Conservation (phyloP, 2,797 vertebrate species). For the Sebastes reedi region DNA sequence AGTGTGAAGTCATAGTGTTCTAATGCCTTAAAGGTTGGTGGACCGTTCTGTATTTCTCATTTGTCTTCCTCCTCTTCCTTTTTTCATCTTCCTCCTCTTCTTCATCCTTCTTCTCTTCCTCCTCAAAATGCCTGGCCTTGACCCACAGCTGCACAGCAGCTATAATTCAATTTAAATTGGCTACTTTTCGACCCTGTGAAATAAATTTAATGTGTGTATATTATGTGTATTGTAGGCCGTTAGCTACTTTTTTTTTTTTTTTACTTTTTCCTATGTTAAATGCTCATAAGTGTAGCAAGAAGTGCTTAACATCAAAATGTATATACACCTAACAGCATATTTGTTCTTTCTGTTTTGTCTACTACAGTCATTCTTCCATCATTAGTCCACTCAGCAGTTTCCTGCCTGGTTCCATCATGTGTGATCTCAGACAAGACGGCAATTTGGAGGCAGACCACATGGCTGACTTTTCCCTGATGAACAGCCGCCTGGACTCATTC, state of each 20-base stretch:
- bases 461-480: conserved; percentile 82
- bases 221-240: background rate
- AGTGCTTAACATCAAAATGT: background rate
- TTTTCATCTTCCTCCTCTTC: no score
- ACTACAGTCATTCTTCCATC: conserved; percentile 14
- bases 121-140: no score
- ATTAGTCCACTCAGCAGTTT: background rate
- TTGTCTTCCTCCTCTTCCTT: no score
- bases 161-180: no score
- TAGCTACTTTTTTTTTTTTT: background rate
- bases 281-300: background rate
- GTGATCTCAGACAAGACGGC: conserved; percentile 38
- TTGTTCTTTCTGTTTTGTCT: conserved; percentile 15
- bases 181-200: background rate
- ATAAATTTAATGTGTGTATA: background rate
- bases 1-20: no score
- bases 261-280: background rate
- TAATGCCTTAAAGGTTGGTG: no score
- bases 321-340: background rate
- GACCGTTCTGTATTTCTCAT: no score
- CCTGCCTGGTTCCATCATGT: conserved; percentile 62
- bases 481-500: conserved; percentile 84
- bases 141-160: no score
- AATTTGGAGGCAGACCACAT: conserved; percentile 65
- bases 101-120: no score